Base-by-base conservation (phyloP, 2,797 vertebrate species). In the Lutjanus campechanus region DNA sequence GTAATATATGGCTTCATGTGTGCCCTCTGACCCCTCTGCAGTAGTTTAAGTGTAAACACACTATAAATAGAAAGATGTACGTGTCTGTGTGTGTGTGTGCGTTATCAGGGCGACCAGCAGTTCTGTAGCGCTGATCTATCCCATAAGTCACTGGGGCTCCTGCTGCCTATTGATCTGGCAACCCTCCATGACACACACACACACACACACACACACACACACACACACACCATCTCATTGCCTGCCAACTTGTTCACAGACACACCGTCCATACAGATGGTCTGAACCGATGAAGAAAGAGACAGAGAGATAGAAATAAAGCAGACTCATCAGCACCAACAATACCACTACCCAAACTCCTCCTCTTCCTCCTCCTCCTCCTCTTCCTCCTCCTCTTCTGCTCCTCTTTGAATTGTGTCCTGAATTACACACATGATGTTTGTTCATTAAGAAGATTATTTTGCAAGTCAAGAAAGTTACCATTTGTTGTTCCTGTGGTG, bases 111-210 rank as follows among this genome's bases (percentile, higher is more conserved):
- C 22, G 0, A 74, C 43, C 90, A 91, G 86, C 86, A 85, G 88
- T 59, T 79, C 75, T 74, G 74, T 67, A 64, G 82, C 47, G 20
- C 79, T 86, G 78, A 89, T 89, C 86, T 85, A 82, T 89, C 87
- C 79, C 80, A 86, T 84, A 89, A 91, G 85, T 92, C 90, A 85
- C 64, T 46, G 17, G 66, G 70, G 88, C 85, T 83, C 77, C 85
- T 90, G 86, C 77, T 84, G 79, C 61, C 73, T 91, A 92, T 93
- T 86, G 89, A 92, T 93, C 86, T 91, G 87, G 87, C 89, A 91
- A 53, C 16, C 79, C 76, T 84, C 70, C 36, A 73, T 67, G 41
- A 78, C 60, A 8, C 63, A 41, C 63, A 73, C 46, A 50, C 15
- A 60, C 67, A 47, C 46, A 60, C 41, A 36, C 15, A 25, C 17